Percentiles rank a stretch among this genome's conserved stretches.
Conservation (phyloP, 2,113 vertebrate genomes). For the Nannobrachium achirus region DNA sequence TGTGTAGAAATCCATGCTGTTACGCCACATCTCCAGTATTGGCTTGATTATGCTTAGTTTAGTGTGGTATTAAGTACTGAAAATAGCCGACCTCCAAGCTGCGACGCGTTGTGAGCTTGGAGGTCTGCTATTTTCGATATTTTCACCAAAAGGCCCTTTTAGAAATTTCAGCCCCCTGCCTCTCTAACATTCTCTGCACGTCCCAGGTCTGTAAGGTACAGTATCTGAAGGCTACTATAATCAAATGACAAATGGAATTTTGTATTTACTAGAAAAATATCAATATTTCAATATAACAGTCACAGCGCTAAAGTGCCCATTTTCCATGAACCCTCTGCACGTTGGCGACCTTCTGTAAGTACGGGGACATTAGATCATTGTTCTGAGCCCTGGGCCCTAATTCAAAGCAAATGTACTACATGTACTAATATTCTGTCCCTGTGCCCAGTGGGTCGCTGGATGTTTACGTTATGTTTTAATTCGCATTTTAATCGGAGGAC, state of each 20-base stretch:
- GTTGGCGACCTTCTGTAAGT: conserved; percentile 36
- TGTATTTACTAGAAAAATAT: too few species aligned
- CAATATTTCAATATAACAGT: not conserved
- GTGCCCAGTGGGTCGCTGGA: conserved; percentile 35
- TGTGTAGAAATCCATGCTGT: too few species aligned
- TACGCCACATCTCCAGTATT: too few species aligned
- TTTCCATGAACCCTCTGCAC: conserved; percentile 48
- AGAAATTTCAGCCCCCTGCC: too few species aligned
- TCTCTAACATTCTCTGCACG: too few species aligned
- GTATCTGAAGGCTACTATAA: not conserved
- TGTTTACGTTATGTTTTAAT: conserved; percentile 59
- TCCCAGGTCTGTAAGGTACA: too few species aligned
- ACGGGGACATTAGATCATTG: conserved; percentile 51
- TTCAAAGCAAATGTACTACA: conserved; percentile 58
- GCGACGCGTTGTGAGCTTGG: too few species aligned
- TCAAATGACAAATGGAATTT: conserved; percentile 5
- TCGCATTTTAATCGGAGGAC: conserved; percentile 44
- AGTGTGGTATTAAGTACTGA: too few species aligned
- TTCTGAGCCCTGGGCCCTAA: conserved; percentile 51
- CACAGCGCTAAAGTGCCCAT: conserved; percentile 45
- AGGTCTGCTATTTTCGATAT: too few species aligned
- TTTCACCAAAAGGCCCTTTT: too few species aligned
- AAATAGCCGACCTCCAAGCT: too few species aligned
- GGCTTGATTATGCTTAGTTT: too few species aligned
- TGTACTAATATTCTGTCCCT: conserved; percentile 15